Evolutionary conservation across 2,113 vertebrate genomes (phyloP).

Genomic region (Laticauda laticaudata): DNA sequence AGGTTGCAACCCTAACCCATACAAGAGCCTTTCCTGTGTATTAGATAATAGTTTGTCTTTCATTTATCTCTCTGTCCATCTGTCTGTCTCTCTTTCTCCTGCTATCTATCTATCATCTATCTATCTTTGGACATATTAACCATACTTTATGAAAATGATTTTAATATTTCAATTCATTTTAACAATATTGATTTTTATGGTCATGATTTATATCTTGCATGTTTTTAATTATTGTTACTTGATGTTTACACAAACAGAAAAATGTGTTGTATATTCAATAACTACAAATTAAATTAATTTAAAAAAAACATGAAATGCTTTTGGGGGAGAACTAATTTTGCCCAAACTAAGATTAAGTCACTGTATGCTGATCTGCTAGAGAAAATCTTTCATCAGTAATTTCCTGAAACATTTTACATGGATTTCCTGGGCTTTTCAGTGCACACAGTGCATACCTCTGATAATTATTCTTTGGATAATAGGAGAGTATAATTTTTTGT

Average conservation of each 20-base stretch:
- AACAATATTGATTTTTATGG: not conserved
- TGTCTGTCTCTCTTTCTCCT: too few species aligned
- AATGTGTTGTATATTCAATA: not conserved
- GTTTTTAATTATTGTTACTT: not conserved
- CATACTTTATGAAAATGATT: not conserved
- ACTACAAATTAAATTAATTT: not conserved
- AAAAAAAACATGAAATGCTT: not conserved
- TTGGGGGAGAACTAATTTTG: not conserved
- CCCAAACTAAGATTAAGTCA: not conserved
- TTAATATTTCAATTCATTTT: not conserved
- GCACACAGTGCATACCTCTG: not conserved
- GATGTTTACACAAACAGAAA: not conserved
- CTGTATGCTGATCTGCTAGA: not conserved
- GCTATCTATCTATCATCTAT: not conserved
- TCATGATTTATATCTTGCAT: not conserved
- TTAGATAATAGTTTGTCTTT: not conserved
- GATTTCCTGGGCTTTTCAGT: not conserved
- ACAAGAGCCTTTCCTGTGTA: not conserved
- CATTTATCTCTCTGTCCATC: not conserved
- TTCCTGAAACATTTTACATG: constrained; percentile 5
- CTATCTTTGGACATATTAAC: not conserved
- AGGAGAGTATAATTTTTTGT: not conserved
- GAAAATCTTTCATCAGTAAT: constrained; percentile 19
- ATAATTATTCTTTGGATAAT: constrained; percentile 15
- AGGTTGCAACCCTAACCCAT: not conserved